Evolutionary conservation across 2,888 invertebrate species (phyloP).

Genomic region (Troides helena): DNA sequence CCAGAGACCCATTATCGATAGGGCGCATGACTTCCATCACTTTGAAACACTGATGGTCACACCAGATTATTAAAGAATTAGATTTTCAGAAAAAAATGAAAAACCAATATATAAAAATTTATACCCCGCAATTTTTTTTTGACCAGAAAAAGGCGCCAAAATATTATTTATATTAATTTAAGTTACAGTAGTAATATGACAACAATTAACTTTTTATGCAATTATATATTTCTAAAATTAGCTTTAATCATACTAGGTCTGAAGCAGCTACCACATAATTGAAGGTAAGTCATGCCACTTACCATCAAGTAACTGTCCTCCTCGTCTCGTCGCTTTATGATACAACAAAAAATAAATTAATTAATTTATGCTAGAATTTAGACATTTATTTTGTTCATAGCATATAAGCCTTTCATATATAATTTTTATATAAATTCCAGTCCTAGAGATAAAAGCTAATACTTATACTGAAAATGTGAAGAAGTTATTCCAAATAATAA

Average conservation of each 20-base stretch:
- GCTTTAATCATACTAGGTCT: background rate
- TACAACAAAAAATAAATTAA: background rate
- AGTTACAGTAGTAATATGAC: no score
- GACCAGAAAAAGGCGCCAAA: background rate
- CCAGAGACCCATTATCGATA: background rate
- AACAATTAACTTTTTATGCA: background rate
- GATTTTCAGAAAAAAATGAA: background rate
- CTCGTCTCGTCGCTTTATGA: background rate
- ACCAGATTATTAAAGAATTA: background rate
- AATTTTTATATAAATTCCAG: background rate
- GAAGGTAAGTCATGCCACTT: background rate
- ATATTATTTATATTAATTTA: no score
- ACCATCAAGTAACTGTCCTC: background rate
- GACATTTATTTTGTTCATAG: background rate
- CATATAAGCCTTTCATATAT: background rate
- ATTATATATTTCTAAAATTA: background rate
- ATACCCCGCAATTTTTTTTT: background rate
- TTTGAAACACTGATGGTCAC: background rate
- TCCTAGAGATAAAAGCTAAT: no score
- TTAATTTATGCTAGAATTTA: background rate
- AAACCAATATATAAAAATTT: no score
- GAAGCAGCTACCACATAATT: background rate
- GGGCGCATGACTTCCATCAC: background rate
- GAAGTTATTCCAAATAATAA: no score
- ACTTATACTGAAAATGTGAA: no score